Conservation (phyloP, 2,797 vertebrate genomes). For the Harpagifer antarcticus region DNA sequence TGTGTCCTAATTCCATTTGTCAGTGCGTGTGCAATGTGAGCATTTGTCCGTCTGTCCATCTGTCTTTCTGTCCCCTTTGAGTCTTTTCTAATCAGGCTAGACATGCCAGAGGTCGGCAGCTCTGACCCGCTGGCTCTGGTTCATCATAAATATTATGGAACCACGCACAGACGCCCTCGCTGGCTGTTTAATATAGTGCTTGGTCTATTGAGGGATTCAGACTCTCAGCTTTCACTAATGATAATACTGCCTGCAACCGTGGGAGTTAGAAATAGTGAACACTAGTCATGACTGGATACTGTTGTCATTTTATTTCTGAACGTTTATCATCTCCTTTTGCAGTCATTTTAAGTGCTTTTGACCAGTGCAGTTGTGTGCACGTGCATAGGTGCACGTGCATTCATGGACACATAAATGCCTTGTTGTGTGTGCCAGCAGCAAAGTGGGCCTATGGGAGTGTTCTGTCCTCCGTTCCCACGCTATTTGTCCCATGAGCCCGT, state of each 20-base stretch:
- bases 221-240: constrained; percentile 59
- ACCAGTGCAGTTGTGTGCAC: constrained; percentile 10
- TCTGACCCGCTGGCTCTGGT: constrained; percentile 64
- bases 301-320: constrained; percentile 15
- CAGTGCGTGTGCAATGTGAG: constrained; percentile 14
- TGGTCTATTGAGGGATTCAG: constrained; percentile 39
- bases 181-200: constrained; percentile 61
- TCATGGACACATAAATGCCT: constrained; percentile 41
- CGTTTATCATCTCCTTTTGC: constrained; percentile 1
- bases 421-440: constrained; percentile 66
- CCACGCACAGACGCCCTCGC: constrained; percentile 46
- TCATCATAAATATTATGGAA: constrained; percentile 70
- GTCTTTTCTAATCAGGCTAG: constrained; percentile 56
- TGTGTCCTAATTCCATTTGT: constrained; percentile 7
- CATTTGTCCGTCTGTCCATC: constrained; percentile 26
- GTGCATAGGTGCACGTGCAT: constrained; percentile 23
- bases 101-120: constrained; percentile 58
- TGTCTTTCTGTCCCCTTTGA: constrained; percentile 38
- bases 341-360: constrained; percentile 1
- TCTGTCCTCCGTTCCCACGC: constrained; percentile 84
- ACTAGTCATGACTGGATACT: constrained; percentile 12
- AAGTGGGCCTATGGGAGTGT: constrained; percentile 73
- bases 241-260: constrained; percentile 34
- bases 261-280: constrained; percentile 14
- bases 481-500: constrained; percentile 77